Evolutionary conservation across 30 jellyfish, hydroid and myxozoan species (phyloP).

Genomic region (Hydractinia echinata): DNA sequence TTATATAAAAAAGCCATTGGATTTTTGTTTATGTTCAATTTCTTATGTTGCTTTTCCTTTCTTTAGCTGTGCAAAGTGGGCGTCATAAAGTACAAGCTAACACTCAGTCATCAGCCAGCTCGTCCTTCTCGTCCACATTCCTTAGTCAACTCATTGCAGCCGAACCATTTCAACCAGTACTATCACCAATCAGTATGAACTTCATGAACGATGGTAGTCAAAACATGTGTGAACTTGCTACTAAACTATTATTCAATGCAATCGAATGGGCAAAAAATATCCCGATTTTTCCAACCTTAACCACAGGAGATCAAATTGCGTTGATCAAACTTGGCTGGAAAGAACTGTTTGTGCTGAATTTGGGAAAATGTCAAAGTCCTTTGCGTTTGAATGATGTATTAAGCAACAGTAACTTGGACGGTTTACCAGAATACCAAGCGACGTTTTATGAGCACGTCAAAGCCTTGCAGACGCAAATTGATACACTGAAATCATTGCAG

Average conservation of each 20-base stretch:
- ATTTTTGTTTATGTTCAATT: background rate
- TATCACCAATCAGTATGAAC: background rate
- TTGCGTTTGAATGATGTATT: constrained; percentile 43
- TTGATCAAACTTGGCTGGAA: constrained; percentile 80
- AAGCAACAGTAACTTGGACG: constrained; percentile 44
- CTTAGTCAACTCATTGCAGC: background rate
- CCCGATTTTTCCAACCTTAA: constrained; percentile 78
- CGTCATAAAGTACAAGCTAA: constrained; percentile 31
- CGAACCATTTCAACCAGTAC: constrained; percentile 17
- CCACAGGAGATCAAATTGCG: constrained; percentile 82
- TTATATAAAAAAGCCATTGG: too few relatives aligned
- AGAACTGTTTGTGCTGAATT: constrained; percentile 74
- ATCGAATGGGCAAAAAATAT: constrained; percentile 92
- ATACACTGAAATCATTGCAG: constrained; percentile 64
- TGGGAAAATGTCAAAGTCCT: constrained; percentile 88
- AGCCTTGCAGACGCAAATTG: constrained; percentile 70
- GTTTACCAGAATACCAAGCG: constrained; percentile 47
- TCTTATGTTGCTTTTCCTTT: background rate
- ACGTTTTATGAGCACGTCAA: constrained; percentile 65
- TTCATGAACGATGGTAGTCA: too few relatives aligned
- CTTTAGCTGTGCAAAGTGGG: constrained; percentile 89
- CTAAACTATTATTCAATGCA: constrained; percentile 74
- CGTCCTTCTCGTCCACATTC: background rate
- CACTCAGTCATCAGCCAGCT: background rate
- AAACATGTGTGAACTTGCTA: constrained; percentile 78